These are phyloP conservation scores for Pantherophis vulpinus DNA, from an alignment of 2,797 vertebrate species.

Conservation along the genomic window DNA sequence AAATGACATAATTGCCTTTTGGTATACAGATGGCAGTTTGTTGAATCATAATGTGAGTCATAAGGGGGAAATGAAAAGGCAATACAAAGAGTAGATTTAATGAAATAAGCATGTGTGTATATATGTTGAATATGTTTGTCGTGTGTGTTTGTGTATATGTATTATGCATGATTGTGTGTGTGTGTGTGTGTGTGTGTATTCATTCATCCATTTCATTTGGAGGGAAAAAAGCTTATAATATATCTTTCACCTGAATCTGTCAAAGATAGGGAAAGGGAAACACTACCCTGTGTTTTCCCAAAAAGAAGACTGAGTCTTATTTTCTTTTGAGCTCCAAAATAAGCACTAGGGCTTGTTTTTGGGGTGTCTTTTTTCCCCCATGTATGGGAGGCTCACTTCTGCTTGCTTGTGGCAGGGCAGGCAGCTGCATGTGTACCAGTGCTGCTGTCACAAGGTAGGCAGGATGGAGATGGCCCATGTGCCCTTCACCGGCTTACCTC, in stretches of 20 bases:
- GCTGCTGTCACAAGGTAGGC: no score
- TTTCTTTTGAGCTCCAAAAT: no score
- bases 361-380: no score
- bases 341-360: no score
- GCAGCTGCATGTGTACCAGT: no score
- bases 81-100: background rate
- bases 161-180: no score
- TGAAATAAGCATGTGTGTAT: background rate
- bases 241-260: background rate
- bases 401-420: no score
- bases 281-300: background rate
- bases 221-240: background rate
- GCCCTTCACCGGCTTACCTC: no score
- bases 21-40: background rate
- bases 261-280: background rate
- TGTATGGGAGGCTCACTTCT: no score
- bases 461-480: no score
- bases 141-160: background rate
- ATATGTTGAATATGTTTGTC: background rate
- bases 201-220: background rate
- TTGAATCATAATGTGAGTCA: slow-evolving; percentile 7
- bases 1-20: background rate
- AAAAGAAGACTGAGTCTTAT: no score
- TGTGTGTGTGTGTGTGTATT: background rate
- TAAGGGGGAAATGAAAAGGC: background rate